These are phyloP conservation scores for Clanis bilineata DNA, from an alignment of 2,888 invertebrate genomes.

Conservation along the genomic window DNA sequence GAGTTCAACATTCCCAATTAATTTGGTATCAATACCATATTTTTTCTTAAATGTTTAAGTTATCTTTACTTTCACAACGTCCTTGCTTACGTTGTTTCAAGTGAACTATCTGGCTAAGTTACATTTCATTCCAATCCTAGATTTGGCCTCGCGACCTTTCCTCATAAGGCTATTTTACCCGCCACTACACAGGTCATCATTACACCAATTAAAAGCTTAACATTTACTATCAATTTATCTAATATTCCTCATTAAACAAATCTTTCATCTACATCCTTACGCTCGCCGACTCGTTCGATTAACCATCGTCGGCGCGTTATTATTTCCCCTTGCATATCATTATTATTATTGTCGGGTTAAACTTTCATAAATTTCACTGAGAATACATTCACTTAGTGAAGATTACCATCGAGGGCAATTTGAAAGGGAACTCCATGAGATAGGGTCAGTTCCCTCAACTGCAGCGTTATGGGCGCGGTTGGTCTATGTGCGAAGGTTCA, in stretches of 20 bases:
- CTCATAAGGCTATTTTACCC: neutral
- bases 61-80: too few species aligned
- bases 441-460: slow-evolving; percentile 64
- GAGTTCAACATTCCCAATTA: too few species aligned
- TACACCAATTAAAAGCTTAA: neutral
- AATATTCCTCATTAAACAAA: neutral
- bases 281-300: neutral
- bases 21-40: too few species aligned
- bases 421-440: slow-evolving; percentile 61
- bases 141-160: too few species aligned
- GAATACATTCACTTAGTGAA: slow-evolving; percentile 67
- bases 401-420: slow-evolving; percentile 69
- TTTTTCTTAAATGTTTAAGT: too few species aligned
- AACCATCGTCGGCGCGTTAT: neutral
- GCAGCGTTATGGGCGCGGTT: slow-evolving; percentile 27
- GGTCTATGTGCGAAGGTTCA: slow-evolving; percentile 23
- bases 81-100: too few species aligned
- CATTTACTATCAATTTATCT: neutral
- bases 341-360: slow-evolving; percentile 36
- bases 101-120: too few species aligned
- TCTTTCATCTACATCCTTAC: neutral
- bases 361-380: slow-evolving; percentile 66
- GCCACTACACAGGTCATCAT: neutral
- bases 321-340: slow-evolving; percentile 34
- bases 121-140: too few species aligned